Conservation (phyloP, 2,797 vertebrate genomes). For the Furcifer pardalis region DNA sequence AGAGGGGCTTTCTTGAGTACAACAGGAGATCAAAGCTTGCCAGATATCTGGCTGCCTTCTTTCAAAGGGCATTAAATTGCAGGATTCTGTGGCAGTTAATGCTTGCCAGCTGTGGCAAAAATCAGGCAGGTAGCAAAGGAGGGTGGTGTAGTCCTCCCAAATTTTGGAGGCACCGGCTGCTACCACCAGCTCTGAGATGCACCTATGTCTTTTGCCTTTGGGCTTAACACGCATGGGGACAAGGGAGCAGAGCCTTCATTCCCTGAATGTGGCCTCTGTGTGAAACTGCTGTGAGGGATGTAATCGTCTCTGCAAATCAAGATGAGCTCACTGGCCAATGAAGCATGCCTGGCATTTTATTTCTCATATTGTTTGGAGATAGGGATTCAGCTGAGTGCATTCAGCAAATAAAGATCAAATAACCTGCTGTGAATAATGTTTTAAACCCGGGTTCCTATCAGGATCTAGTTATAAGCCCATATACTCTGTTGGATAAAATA, state of each 20-base stretch:
- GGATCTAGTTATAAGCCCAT: slow-evolving; percentile 78
- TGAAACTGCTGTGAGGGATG: slow-evolving; percentile 67
- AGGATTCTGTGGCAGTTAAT: no score
- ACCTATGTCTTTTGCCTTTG: slow-evolving; percentile 5
- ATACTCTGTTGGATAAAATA: slow-evolving; percentile 73
- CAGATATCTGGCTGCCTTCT: no score
- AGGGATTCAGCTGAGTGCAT: slow-evolving; percentile 77
- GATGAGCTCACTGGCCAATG: slow-evolving; percentile 73
- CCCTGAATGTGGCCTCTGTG: slow-evolving; percentile 30
- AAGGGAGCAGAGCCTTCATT: slow-evolving; percentile 38
- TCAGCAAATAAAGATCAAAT: slow-evolving; percentile 80
- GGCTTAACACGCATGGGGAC: slow-evolving; percentile 30
- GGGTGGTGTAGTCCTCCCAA: neutral
- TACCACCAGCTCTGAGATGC: neutral
- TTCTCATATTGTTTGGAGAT: slow-evolving; percentile 78
- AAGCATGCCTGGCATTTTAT: slow-evolving; percentile 75
- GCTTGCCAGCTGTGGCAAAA: no score
- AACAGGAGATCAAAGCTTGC: neutral
- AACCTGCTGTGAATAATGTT: slow-evolving; percentile 78
- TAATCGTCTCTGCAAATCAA: slow-evolving; percentile 71
- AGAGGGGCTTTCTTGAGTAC: neutral
- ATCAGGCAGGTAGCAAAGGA: no score
- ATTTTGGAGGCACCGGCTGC: neutral
- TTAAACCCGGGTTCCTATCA: slow-evolving; percentile 76
- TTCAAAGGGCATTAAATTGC: no score